Evolutionary conservation across 2,113 vertebrate species (phyloP).

Genomic region (Melanotaenia duboulayi): DNA sequence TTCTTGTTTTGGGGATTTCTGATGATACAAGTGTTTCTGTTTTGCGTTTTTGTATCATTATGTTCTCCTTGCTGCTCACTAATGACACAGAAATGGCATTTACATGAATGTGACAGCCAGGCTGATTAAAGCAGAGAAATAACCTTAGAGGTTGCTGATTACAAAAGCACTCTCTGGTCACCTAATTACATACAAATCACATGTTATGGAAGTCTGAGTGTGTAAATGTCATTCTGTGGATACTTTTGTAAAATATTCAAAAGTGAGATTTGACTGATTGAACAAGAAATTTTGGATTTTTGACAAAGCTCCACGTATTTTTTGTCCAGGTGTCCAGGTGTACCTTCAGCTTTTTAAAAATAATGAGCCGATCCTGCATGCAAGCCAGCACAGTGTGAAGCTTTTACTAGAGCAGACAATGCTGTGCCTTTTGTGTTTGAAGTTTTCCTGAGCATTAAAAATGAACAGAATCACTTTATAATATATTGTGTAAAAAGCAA

Average conservation of each 20-base stretch:
- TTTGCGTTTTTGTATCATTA: not conserved
- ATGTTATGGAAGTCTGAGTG: slow-evolving; percentile 7
- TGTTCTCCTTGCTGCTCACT: not conserved
- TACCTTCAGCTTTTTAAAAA: slow-evolving; percentile 2
- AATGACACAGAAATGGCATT: not conserved
- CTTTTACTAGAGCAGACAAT: not conserved
- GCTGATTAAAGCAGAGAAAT: not conserved
- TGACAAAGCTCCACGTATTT: not conserved
- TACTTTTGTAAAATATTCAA: not conserved
- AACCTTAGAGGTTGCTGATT: not conserved
- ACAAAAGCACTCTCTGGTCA: not conserved
- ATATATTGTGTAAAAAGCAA: not conserved
- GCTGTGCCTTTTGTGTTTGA: not conserved
- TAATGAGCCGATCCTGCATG: not conserved
- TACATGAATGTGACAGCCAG: not conserved
- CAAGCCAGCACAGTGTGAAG: too few relatives aligned
- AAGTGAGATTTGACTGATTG: not conserved
- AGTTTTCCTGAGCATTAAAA: not conserved
- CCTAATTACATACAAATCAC: too few relatives aligned
- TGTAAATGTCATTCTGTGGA: not conserved
- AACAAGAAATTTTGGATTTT: not conserved
- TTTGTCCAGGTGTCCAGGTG: too few relatives aligned
- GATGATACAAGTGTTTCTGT: not conserved
- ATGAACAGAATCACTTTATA: slow-evolving; percentile 1
- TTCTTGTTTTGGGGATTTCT: too few relatives aligned